Percentiles rank a stretch among this genome's conserved stretches.
phyloP scores from a whole-genome alignment of 2,888 invertebrate species.

The Mythimna pallens region DNA sequence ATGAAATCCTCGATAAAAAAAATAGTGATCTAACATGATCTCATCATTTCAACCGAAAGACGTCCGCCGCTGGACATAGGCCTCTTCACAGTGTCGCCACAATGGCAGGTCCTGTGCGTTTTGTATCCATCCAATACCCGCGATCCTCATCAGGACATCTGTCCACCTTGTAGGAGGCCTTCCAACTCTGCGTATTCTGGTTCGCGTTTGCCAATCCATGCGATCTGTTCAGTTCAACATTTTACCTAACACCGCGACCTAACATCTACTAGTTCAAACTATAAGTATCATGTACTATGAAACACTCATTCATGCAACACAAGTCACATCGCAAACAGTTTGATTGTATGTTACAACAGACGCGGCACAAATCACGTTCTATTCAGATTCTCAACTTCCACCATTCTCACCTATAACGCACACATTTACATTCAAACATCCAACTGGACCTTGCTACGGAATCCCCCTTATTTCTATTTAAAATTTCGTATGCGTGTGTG shows the following conservation, averaged over 20 bases:
- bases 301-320: conserved; percentile 52
- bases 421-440: conserved; percentile 24
- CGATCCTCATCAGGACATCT: too few relatives aligned
- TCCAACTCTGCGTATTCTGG: too few relatives aligned
- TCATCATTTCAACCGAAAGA: too few relatives aligned
- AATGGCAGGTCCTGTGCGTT: too few relatives aligned
- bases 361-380: conserved; percentile 64
- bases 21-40: background rate
- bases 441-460: conserved; percentile 11
- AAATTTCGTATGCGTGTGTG: conserved; percentile 12
- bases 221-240: too few relatives aligned
- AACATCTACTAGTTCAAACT: conserved; percentile 8
- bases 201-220: too few relatives aligned
- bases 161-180: too few relatives aligned
- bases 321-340: conserved; percentile 63
- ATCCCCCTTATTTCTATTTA: conserved; percentile 23
- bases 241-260: background rate
- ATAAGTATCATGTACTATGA: conserved; percentile 33
- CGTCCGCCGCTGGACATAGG: too few relatives aligned
- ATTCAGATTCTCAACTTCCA: conserved; percentile 29
- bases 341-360: conserved; percentile 74
- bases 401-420: conserved; percentile 10
- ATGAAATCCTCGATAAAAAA: background rate
- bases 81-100: too few relatives aligned
- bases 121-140: too few relatives aligned